Evolutionary conservation across 2,797 vertebrate species (phyloP).

Genomic region (Syndactyla subalaris): DNA sequence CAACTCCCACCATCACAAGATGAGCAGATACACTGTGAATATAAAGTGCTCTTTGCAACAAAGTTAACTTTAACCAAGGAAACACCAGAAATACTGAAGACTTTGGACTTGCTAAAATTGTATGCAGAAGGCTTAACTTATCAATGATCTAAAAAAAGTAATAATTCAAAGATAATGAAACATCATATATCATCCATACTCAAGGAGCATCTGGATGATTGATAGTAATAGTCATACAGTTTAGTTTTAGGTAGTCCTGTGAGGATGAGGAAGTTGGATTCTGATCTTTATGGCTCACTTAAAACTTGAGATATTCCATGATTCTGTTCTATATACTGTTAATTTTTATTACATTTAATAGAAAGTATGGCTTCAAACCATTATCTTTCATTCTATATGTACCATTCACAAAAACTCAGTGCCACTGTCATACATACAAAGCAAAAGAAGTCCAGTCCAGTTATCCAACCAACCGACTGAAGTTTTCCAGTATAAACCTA

Average conservation of each 20-base stretch:
- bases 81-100: not conserved
- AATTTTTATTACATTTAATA: not conserved
- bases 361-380: not conserved
- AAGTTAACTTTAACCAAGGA: not conserved
- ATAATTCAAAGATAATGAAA: not conserved
- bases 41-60: not conserved
- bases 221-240: not conserved
- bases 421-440: not conserved
- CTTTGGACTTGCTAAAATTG: not conserved
- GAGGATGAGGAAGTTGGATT: not conserved
- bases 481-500: not conserved
- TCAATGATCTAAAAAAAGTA: not conserved
- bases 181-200: not conserved
- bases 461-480: not conserved
- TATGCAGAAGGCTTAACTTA: not conserved
- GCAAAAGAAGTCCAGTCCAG: not conserved
- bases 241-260: not conserved
- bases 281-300: not conserved
- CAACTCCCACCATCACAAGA: not conserved
- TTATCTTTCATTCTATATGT: not conserved
- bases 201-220: accelerated
- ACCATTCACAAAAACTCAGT: not conserved
- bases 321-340: not conserved
- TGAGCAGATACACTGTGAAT: not conserved
- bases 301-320: not conserved